Conservation (phyloP, 2,888 invertebrate species). For the Eupsilia transversa region DNA sequence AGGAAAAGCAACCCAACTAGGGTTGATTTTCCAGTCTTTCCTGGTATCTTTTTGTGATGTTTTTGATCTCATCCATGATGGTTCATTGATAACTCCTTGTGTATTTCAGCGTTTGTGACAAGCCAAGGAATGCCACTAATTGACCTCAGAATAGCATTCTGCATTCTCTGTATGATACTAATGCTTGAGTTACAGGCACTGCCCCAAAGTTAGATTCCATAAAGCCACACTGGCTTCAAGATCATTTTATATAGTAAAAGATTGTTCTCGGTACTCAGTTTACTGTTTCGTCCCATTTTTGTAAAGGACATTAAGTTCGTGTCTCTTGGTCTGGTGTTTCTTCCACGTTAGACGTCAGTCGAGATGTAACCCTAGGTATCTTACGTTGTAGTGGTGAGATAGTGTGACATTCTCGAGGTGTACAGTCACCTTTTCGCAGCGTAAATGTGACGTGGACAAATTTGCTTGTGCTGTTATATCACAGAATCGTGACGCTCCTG, state of each 20-base stretch:
- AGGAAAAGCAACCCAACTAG: too few relatives aligned
- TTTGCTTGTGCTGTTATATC: too few relatives aligned
- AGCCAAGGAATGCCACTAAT: too few relatives aligned
- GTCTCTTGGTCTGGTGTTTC: background rate
- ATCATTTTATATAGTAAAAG: background rate
- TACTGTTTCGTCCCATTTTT: background rate
- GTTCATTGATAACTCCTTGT: too few relatives aligned
- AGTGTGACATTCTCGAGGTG: background rate
- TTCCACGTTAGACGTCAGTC: background rate
- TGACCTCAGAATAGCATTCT: too few relatives aligned
- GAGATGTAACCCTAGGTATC: background rate
- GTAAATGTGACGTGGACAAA: too few relatives aligned
- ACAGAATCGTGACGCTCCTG: too few relatives aligned
- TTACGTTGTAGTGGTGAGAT: background rate
- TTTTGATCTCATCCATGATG: too few relatives aligned
- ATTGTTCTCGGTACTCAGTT: background rate
- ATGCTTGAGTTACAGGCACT: background rate
- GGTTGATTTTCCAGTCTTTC: too few relatives aligned
- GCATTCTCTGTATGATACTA: background rate
- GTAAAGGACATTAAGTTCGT: background rate
- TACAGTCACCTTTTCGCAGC: too few relatives aligned
- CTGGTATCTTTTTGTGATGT: too few relatives aligned
- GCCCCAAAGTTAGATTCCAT: background rate
- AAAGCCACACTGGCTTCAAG: background rate
- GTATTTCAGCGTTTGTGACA: too few relatives aligned